Base-by-base conservation (phyloP, 2,888 invertebrate species). In the Chymomyza fuscimana region DNA sequence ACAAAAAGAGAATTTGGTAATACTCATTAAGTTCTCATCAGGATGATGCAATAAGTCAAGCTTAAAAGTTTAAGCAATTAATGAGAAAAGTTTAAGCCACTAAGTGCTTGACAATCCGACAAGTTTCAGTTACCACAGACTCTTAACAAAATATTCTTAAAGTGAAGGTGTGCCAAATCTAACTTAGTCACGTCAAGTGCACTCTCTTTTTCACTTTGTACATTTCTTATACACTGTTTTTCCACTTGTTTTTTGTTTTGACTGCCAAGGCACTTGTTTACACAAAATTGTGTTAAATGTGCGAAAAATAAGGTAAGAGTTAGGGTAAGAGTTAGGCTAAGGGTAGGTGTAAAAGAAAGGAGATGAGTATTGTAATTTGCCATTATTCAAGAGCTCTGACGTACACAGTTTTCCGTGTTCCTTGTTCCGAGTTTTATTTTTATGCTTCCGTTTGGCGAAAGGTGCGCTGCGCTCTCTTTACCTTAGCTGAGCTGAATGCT, bases 221-320 rank as follows among this genome's bases (percentile, higher is more conserved):
- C 16, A n/a, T 54, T 54, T 54, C 9, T 19, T 6, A n/a, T 19
- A 9, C 54, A 12, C 40, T 46, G 3, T 10, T 58, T 19, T 58
- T 25, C 19, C 15, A 9, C 19, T 19, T 16, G 10, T 16, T 19
- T 58, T 65, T 63, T 63, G 60, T 73, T 65, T 73, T 67, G 25
- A 22, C 25, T 25, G 25, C 22, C 22, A 56, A 73, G 66, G 65
- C 65, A 72, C 81, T 81, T 81, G 76, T 83, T 81, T 78, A 81
- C 76, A 74, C 72, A 65, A 88, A 87, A 85, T 87, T 87, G 81
- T 70, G 87, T 86, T 89, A 85, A 88, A 83, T 78, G 86, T 84
- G 89, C 81, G 82, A 84, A 76, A 81, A 81, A 70, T 73, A 75
- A 77, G 88, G 40, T 12, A 46, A 46, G 40, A 32, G 32, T 32